phyloP scores from a whole-genome alignment of 2,113 vertebrate genomes.

The Larimichthys crocea region DNA sequence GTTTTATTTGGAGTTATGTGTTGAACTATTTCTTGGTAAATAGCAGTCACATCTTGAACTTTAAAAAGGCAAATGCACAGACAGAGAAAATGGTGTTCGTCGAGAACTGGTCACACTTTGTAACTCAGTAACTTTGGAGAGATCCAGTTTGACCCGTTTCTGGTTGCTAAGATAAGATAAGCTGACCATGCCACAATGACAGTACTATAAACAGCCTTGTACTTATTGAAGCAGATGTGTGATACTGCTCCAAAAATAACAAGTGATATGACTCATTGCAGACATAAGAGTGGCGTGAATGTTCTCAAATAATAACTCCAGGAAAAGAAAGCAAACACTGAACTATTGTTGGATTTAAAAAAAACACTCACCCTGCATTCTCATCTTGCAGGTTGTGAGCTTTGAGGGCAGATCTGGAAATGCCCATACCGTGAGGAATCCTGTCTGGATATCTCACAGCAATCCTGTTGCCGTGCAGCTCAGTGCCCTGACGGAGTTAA shows the following conservation, averaged over 20 bases:
- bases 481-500: slow-evolving; percentile 50
- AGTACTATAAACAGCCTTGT: too few species aligned
- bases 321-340: background rate
- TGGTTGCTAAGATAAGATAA: background rate
- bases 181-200: background rate
- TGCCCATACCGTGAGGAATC: slow-evolving; percentile 65
- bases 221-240: too few species aligned
- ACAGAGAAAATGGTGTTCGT: background rate
- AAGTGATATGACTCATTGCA: background rate
- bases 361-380: slow-evolving; percentile 42
- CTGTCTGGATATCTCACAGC: slow-evolving; percentile 75
- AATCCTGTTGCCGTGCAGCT: slow-evolving; percentile 53
- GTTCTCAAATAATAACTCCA: background rate
- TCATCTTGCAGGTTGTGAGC: slow-evolving; percentile 43
- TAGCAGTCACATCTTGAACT: background rate
- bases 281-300: background rate
- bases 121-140: background rate
- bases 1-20: too few species aligned
- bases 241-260: too few species aligned
- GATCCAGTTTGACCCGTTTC: background rate
- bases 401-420: slow-evolving; percentile 71
- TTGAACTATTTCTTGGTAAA: too few species aligned
- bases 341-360: background rate
- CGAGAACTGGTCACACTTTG: background rate
- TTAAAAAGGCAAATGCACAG: background rate